Evolutionary conservation across 2,888 invertebrate species (phyloP).

Genomic region (Cephus nigrinus): DNA sequence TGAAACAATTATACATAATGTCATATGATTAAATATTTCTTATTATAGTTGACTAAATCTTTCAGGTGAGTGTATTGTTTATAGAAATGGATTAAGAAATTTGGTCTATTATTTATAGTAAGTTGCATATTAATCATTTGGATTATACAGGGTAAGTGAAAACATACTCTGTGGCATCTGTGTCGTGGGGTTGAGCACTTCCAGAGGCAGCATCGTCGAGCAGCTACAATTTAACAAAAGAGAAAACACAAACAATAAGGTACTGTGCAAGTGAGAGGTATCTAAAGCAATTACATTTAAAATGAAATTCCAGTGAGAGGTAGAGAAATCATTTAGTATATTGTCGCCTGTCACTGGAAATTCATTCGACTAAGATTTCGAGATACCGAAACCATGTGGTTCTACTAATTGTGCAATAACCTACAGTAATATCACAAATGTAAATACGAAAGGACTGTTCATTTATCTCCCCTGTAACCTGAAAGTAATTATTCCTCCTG

Average conservation of each 20-base stretch:
- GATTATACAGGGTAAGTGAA: slow-evolving; percentile 34
- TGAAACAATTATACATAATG: slow-evolving; percentile 49
- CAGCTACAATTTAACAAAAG: slow-evolving; percentile 73
- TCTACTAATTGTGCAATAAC: slow-evolving; percentile 31
- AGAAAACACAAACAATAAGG: slow-evolving; percentile 71
- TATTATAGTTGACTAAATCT: background rate
- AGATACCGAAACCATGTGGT: slow-evolving; percentile 25
- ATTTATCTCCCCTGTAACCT: background rate
- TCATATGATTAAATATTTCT: slow-evolving; percentile 1
- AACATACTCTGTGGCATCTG: slow-evolving; percentile 60
- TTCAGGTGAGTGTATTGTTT: background rate
- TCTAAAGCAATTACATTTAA: slow-evolving; percentile 12
- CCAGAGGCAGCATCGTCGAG: slow-evolving; percentile 74
- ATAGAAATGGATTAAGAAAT: background rate
- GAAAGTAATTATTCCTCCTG: slow-evolving; percentile 2
- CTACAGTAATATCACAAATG: slow-evolving; percentile 22
- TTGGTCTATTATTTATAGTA: background rate
- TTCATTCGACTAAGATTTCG: slow-evolving; percentile 9
- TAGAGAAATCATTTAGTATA: background rate
- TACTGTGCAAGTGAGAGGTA: slow-evolving; percentile 62
- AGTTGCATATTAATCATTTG: background rate
- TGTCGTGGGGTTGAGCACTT: slow-evolving; percentile 66
- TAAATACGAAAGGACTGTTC: background rate
- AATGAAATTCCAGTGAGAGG: slow-evolving; percentile 9
- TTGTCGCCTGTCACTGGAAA: slow-evolving; percentile 7